Percentiles rank a stretch among this genome's conserved stretches.
Conservation (phyloP, 1,140 invertebrate genomes). For the Saccostrea glomerata region DNA sequence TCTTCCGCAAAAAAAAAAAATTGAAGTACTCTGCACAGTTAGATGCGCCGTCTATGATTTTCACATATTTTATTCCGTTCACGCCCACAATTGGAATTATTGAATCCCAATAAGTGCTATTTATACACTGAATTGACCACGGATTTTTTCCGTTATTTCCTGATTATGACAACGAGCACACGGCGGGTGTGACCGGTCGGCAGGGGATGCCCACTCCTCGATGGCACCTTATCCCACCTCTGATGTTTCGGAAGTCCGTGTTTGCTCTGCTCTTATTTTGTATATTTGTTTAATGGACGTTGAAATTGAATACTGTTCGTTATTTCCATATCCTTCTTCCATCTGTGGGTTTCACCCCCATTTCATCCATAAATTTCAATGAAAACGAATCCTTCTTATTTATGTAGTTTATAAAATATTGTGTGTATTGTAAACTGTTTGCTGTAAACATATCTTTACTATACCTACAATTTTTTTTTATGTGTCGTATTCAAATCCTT, state of each 20-base stretch:
- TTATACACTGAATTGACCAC: too few relatives aligned
- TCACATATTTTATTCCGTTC: not conserved
- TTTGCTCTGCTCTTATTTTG: too few relatives aligned
- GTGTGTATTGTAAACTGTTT: not conserved
- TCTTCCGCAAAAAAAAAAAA: not conserved
- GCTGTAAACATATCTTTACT: not conserved
- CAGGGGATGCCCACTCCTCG: too few relatives aligned
- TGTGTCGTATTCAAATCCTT: not conserved
- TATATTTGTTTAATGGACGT: too few relatives aligned
- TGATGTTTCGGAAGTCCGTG: too few relatives aligned
- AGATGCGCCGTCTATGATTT: not conserved
- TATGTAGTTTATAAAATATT: not conserved
- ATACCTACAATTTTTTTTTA: not conserved
- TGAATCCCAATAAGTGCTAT: too few relatives aligned
- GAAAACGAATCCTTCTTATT: not conserved
- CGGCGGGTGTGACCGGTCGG: too few relatives aligned
- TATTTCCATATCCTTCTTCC: not conserved
- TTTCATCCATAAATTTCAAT: slow-evolving; percentile 2
- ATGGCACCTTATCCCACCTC: too few relatives aligned
- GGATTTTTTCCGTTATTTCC: too few relatives aligned
- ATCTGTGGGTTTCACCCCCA: not conserved
- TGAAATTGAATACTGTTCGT: too few relatives aligned
- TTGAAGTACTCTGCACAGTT: not conserved
- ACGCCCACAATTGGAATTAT: not conserved
- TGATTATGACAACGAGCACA: too few relatives aligned